Evolutionary conservation across 2,113 vertebrate genomes (phyloP).

Genomic region (Mastomys natalensis): DNA sequence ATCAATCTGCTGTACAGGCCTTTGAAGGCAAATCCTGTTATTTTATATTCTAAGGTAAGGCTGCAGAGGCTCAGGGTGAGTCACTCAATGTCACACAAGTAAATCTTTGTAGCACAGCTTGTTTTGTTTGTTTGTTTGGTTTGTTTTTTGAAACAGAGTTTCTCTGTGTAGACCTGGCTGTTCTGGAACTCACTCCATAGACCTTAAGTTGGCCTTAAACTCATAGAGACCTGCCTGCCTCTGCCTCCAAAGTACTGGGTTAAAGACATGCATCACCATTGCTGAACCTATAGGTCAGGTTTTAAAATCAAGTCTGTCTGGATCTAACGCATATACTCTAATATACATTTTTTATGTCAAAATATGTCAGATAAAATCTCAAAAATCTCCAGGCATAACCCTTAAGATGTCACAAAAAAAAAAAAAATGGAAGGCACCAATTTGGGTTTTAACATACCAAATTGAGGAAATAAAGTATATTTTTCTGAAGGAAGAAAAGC

Average conservation of each 20-base stretch:
- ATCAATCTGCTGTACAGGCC: neutral
- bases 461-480: neutral
- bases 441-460: constrained; percentile 8
- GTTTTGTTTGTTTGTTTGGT: no score
- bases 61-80: neutral
- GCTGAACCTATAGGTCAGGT: neutral
- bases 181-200: no score
- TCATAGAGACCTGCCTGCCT: no score
- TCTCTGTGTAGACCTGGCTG: no score
- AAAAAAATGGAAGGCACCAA: neutral
- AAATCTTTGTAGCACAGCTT: neutral
- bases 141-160: no score
- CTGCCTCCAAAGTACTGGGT: no score
- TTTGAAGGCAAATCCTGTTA: no score
- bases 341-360: neutral
- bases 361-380: neutral
- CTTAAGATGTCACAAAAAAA: neutral
- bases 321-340: neutral
- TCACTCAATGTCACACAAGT: neutral
- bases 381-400: neutral
- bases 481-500: constrained; percentile 20
- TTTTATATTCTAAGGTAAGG: neutral
- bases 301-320: neutral
- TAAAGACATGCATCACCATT: no score
- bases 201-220: no score